Evolutionary conservation across 2,888 invertebrate genomes (phyloP).

Genomic region (Microchrysa polita): DNA sequence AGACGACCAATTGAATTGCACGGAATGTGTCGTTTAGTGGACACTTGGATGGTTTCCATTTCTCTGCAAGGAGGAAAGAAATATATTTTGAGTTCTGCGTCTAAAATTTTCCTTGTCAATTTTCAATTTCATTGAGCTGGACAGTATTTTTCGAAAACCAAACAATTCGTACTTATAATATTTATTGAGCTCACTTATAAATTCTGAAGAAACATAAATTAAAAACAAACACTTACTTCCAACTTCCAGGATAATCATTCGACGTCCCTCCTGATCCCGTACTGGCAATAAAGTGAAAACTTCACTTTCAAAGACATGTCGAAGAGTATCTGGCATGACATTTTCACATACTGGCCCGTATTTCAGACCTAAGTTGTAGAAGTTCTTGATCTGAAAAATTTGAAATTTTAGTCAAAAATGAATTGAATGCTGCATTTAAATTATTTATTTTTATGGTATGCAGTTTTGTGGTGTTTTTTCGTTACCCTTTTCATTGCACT

Average conservation of each 20-base stretch:
- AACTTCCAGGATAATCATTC: slow-evolving; percentile 75
- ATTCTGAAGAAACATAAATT: slow-evolving; percentile 29
- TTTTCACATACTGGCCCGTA: slow-evolving; percentile 72
- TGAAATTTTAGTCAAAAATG: slow-evolving; percentile 10
- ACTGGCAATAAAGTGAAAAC: slow-evolving; percentile 75
- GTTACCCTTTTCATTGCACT: slow-evolving; percentile 80
- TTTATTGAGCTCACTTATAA: too few relatives aligned
- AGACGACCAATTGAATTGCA: slow-evolving; percentile 74
- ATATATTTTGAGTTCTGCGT: not conserved
- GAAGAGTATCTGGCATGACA: slow-evolving; percentile 71
- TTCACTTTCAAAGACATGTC: slow-evolving; percentile 72
- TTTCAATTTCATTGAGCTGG: not conserved
- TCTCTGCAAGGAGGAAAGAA: slow-evolving; percentile 63
- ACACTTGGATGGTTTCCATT: slow-evolving; percentile 80
- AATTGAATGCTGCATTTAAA: too few relatives aligned
- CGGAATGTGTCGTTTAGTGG: slow-evolving; percentile 75
- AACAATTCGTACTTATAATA: not conserved
- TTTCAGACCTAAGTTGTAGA: slow-evolving; percentile 74
- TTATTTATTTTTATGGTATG: too few relatives aligned
- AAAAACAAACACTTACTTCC: slow-evolving; percentile 69
- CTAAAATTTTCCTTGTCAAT: not conserved
- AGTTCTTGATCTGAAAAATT: slow-evolving; percentile 72
- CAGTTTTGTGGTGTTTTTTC: too few relatives aligned
- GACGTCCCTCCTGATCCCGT: slow-evolving; percentile 73
- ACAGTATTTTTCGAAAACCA: not conserved